Percentiles rank a stretch among this genome's conserved stretches.
Conservation (phyloP, 2,888 invertebrate genomes). For the Empis livida region DNA sequence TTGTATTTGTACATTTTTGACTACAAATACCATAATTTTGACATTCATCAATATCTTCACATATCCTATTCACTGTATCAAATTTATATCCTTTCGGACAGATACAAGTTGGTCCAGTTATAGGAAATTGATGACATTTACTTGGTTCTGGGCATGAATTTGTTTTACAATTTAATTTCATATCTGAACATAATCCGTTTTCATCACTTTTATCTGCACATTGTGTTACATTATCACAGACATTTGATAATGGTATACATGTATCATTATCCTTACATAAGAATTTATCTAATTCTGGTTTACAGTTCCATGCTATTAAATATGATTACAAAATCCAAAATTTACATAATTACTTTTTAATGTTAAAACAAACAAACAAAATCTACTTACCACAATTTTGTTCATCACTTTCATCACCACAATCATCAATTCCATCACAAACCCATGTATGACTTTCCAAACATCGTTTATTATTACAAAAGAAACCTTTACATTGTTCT, state of each 20-base stretch:
- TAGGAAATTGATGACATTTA: conserved; percentile 36
- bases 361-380: conserved; percentile 1
- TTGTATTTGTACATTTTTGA: conserved; percentile 49
- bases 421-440: conserved; percentile 45
- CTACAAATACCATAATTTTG: conserved; percentile 49
- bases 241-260: conserved; percentile 40
- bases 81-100: conserved; percentile 39
- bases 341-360: not conserved
- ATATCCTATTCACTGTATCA: conserved; percentile 18
- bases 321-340: too few species aligned
- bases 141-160: conserved; percentile 28
- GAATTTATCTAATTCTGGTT: conserved; percentile 37
- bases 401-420: conserved; percentile 44
- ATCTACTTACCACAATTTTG: conserved; percentile 38
- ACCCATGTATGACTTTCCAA: conserved; percentile 38
- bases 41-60: conserved; percentile 52
- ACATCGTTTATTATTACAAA: conserved; percentile 45
- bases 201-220: conserved; percentile 54
- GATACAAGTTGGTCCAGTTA: conserved; percentile 41
- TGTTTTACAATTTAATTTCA: conserved; percentile 19
- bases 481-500: conserved; percentile 46
- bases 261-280: conserved; percentile 40
- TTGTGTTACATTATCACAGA: conserved; percentile 43
- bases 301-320: conserved; percentile 34
- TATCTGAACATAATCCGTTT: conserved; percentile 31